Conservation (phyloP, 2,113 vertebrate species). For the Prunella himalayana region DNA sequence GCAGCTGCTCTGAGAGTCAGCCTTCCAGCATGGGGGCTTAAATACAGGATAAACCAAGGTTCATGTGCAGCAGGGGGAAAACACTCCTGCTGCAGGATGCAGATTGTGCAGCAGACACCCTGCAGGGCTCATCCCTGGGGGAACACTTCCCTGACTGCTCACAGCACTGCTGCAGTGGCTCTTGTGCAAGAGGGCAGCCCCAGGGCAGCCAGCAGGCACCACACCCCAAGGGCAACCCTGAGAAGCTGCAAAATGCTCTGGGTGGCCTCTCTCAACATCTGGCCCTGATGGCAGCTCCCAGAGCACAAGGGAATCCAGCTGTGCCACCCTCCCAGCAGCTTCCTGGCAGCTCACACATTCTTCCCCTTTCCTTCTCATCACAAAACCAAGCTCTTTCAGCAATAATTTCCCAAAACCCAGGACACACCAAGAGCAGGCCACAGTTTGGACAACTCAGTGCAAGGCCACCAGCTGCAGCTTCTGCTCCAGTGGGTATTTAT, state of each 20-base stretch:
- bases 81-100: neutral
- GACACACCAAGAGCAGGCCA: neutral
- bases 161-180: rapidly evolving
- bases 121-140: neutral
- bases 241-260: neutral
- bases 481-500: neutral
- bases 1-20: conserved; percentile 17
- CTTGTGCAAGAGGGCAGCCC: neutral
- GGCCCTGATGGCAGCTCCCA: neutral
- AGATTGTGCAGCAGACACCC: neutral
- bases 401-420: neutral
- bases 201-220: neutral
- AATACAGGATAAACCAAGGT: neutral
- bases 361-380: neutral
- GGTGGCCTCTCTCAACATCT: neutral
- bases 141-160: neutral
- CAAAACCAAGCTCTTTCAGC: neutral
- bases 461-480: neutral
- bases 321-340: neutral
- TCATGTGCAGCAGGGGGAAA: neutral
- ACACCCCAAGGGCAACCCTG: rapidly evolving
- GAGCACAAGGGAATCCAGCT: neutral
- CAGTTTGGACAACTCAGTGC: neutral
- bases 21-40: neutral
- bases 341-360: neutral